Base-by-base conservation (phyloP, 2,113 vertebrate species). In the Poeciliopsis turrubarensis region DNA sequence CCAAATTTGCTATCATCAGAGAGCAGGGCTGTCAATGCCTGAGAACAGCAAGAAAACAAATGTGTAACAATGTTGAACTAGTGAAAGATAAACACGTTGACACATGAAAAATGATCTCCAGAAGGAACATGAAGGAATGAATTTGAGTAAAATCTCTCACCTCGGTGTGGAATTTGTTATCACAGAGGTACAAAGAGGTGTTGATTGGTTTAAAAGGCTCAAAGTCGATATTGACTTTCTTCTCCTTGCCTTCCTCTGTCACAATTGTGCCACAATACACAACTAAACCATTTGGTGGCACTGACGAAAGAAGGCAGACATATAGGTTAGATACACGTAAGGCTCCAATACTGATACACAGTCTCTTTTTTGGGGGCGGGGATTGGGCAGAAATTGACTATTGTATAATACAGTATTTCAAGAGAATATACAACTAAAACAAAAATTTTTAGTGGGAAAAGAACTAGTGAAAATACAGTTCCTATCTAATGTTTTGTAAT, bases 201-300 rank as follows among this genome's bases (percentile, higher is more conserved):
- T 99, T 99, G 94, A 99, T 99, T 93, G 98, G 98, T 95, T 99
- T 99, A 93, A 99, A 99, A 92, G 98, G 98, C 93, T 99, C 98
- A 94, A 99, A 99, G 94, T 99, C 98, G 76, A 99, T 99, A 94
- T 99, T 99, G 84, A 99, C 98, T 95, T 99, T 99, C 94, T 99
- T 99, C 93, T 99, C 98, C 92, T 99, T 99, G 92, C 98, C 98
- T 95, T 99, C 98, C 90, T 99, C 97, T 80, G 98, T 99, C 91
- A 99, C 97, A 93, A 99, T 99, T 94, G 98, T 99, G 92, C 98
- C 98, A 95, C 98, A 99, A 94, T 99, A 99, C 91, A 99, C 98
- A 90, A 99, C 98, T 91, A 99, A 95, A 87, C 98, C 98, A 93
- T 99, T 99, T 80, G 97, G 98, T 93, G 98, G 98, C 95, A 99